Evolutionary conservation across 2,888 invertebrate species (phyloP).

Genomic region (Drosophila cognata): DNA sequence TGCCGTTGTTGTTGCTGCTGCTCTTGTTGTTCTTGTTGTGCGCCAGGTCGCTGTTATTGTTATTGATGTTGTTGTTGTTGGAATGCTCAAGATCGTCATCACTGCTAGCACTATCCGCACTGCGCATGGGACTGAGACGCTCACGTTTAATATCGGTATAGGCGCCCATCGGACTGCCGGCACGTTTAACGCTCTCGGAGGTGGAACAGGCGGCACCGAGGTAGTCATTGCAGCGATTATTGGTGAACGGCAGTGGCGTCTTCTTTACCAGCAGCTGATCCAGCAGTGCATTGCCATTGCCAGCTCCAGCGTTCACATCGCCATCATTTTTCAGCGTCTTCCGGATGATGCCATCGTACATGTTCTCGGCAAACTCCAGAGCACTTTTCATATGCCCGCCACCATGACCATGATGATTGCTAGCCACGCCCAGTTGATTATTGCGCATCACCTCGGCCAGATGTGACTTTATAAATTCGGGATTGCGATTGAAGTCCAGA

Average conservation of each 20-base stretch:
- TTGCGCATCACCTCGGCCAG: constrained; percentile 88
- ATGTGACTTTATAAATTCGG: constrained; percentile 91
- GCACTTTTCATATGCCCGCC: constrained; percentile 84
- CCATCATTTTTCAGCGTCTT: constrained; percentile 88
- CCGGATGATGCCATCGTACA: constrained; percentile 92
- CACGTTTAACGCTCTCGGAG: constrained; percentile 72
- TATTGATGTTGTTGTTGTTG: constrained; percentile 54
- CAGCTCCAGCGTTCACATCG: constrained; percentile 32
- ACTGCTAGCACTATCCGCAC: constrained; percentile 64
- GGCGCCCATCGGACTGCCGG: constrained; percentile 83
- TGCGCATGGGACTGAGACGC: constrained; percentile 80
- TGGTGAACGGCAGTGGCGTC: constrained; percentile 83
- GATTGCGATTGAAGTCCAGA: constrained; percentile 85
- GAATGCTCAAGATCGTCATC: constrained; percentile 68
- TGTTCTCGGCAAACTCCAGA: constrained; percentile 88
- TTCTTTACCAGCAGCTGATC: constrained; percentile 88
- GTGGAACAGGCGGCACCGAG: constrained; percentile 54
- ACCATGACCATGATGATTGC: constrained; percentile 70
- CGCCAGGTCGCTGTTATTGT: constrained; percentile 57
- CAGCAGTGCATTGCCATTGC: constrained; percentile 87
- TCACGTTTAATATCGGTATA: constrained; percentile 87
- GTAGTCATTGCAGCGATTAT: constrained; percentile 79
- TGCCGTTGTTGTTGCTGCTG: constrained; percentile 49
- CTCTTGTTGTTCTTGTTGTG: constrained; percentile 57
- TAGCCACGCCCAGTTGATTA: constrained; percentile 70